These are phyloP conservation scores for Styela plicata DNA, from an alignment of 23 tunicate genomes.

Conservation along the genomic window DNA sequence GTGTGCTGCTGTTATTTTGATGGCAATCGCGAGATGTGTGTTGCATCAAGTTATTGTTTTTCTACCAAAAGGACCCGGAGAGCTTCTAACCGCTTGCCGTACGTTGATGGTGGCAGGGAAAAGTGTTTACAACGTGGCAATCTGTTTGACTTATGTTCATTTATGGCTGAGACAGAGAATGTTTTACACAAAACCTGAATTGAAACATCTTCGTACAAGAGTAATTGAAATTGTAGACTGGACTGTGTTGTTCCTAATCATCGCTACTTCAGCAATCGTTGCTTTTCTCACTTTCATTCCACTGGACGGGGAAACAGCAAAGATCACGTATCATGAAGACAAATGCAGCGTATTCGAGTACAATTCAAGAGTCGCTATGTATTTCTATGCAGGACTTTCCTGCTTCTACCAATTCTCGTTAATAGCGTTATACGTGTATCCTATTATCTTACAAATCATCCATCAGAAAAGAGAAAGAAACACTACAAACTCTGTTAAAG, in stretches of 20 bases:
- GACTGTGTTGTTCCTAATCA: constrained; percentile 12
- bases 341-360: constrained; percentile 31
- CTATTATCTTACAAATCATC: constrained; percentile 8
- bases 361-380: constrained; percentile 11
- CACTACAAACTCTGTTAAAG: background rate
- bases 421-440: constrained; percentile 32
- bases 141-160: constrained; percentile 30
- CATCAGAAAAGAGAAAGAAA: constrained; percentile 6
- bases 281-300: constrained; percentile 17
- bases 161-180: constrained; percentile 24
- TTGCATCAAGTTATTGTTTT: constrained; percentile 24
- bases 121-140: constrained; percentile 28
- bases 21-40: constrained; percentile 30
- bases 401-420: constrained; percentile 27
- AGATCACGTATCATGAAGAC: constrained; percentile 9
- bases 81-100: constrained; percentile 1
- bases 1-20: constrained; percentile 26
- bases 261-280: constrained; percentile 7
- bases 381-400: constrained; percentile 24
- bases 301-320: constrained; percentile 2
- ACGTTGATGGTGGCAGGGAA: constrained; percentile 16
- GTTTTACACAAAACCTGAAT: constrained; percentile 22
- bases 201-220: constrained; percentile 12
- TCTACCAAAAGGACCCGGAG: background rate
- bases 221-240: constrained; percentile 3